Evolutionary conservation across 35 echinoderm and acorn worm genomes (phyloP).

Genomic region (Chiridota heheva): DNA sequence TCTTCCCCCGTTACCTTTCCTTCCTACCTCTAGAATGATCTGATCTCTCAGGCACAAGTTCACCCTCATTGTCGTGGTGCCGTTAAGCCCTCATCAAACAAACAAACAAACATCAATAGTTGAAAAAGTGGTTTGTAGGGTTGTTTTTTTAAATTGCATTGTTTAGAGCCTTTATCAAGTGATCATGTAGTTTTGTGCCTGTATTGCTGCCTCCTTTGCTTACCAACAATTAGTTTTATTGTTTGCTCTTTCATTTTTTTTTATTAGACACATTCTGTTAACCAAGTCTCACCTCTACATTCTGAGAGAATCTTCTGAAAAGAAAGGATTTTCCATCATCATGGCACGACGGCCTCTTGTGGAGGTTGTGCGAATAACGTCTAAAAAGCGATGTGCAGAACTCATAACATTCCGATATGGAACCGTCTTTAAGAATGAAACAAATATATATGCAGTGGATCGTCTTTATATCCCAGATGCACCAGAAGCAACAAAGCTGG

Average conservation of each 20-base stretch:
- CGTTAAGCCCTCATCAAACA: too few relatives aligned
- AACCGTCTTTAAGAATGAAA: conserved; percentile 65
- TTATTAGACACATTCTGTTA: conserved; percentile 67
- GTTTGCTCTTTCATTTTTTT: conserved; percentile 1
- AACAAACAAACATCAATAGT: too few relatives aligned
- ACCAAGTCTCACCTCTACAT: conserved; percentile 83
- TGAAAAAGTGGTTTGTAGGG: too few relatives aligned
- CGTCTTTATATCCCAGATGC: conserved; percentile 81
- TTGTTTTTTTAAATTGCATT: too few relatives aligned
- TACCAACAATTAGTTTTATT: too few relatives aligned
- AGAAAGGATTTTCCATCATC: conserved; percentile 81
- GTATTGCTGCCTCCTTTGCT: too few relatives aligned
- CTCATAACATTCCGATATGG: conserved; percentile 98
- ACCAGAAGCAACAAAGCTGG: conserved; percentile 80
- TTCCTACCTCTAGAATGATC: too few relatives aligned
- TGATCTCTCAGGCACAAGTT: too few relatives aligned
- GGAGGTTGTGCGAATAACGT: conserved; percentile 89
- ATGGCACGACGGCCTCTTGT: conserved; percentile 72
- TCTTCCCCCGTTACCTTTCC: too few relatives aligned
- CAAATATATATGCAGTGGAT: conserved; percentile 64
- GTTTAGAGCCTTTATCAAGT: too few relatives aligned
- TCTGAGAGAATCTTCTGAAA: conserved; percentile 67
- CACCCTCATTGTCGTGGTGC: too few relatives aligned
- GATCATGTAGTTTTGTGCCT: too few relatives aligned
- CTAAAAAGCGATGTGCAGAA: conserved; percentile 93